phyloP scores from a whole-genome alignment of 1,140 invertebrate species.

The Caerostris darwini region DNA sequence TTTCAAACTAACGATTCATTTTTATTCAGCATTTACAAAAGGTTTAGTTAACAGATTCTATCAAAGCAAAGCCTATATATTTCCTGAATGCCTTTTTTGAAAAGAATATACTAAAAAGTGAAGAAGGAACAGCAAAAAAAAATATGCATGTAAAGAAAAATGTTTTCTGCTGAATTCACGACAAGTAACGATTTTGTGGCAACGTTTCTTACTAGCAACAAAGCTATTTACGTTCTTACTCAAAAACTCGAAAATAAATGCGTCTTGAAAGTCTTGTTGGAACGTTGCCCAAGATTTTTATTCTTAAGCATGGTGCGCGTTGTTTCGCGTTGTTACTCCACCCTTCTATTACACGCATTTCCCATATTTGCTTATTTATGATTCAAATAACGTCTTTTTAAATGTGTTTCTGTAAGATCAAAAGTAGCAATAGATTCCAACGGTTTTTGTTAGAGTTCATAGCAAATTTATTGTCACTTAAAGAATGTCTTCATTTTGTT shows the following conservation, averaged over 20 bases:
- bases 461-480: neutral
- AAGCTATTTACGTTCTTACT: slow-evolving; percentile 55
- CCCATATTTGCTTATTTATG: slow-evolving; percentile 13
- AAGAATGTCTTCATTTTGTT: neutral
- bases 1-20: too few relatives aligned
- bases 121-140: neutral
- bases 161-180: slow-evolving; percentile 21
- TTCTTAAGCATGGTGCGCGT: slow-evolving; percentile 16
- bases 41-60: neutral
- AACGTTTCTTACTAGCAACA: slow-evolving; percentile 38
- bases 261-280: slow-evolving; percentile 54
- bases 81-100: neutral
- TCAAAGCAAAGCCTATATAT: neutral
- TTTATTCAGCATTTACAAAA: too few relatives aligned
- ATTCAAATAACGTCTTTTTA: slow-evolving; percentile 44
- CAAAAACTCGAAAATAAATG: slow-evolving; percentile 68
- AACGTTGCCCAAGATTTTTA: slow-evolving; percentile 44
- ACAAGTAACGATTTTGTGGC: slow-evolving; percentile 65
- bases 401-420: slow-evolving; percentile 8
- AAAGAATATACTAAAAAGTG: neutral
- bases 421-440: slow-evolving; percentile 1
- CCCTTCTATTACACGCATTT: neutral
- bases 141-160: slow-evolving; percentile 1
- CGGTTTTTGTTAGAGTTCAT: neutral
- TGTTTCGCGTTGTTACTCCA: neutral